A percentile compares a stretch with the other conserved stretches of the same genome.
Conservation (phyloP, 2,888 invertebrate genomes). For the Cremastobaeus sp. region DNA sequence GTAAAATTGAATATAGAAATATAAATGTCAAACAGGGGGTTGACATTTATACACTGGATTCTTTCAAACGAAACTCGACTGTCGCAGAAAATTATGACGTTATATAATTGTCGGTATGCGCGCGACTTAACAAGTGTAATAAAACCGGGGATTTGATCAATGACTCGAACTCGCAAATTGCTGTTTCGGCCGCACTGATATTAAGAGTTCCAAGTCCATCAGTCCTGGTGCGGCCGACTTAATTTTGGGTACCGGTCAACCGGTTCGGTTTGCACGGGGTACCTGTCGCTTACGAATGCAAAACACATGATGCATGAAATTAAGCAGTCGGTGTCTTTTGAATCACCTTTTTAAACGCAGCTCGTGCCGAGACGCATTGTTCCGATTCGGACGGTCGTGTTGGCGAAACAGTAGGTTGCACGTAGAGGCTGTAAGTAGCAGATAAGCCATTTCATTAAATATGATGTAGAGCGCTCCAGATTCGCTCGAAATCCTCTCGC, state of each 20-base stretch:
- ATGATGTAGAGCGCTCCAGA: slow-evolving; percentile 19
- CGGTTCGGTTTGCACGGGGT: slow-evolving; percentile 23
- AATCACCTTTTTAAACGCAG: slow-evolving; percentile 25
- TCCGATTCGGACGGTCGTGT: background rate
- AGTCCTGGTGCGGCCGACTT: background rate
- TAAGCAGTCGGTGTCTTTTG: slow-evolving; percentile 37
- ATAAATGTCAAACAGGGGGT: no score
- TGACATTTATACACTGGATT: no score
- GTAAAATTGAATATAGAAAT: no score
- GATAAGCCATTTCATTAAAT: slow-evolving; percentile 49
- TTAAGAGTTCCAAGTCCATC: no score
- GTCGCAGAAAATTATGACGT: background rate
- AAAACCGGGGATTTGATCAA: slow-evolving; percentile 11
- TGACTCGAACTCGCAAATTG: slow-evolving; percentile 22
- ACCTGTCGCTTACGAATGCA: slow-evolving; percentile 24
- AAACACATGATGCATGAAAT: slow-evolving; percentile 40
- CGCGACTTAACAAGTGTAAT: slow-evolving; percentile 1
- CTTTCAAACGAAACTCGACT: no score
- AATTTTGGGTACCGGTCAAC: slow-evolving; percentile 12
- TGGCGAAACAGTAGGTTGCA: slow-evolving; percentile 24
- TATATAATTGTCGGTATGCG: slow-evolving; percentile 2
- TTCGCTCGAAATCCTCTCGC: slow-evolving; percentile 5
- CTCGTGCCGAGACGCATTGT: slow-evolving; percentile 28
- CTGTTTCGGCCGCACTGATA: no score
- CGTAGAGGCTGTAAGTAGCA: slow-evolving; percentile 18